phyloP scores from a whole-genome alignment of 2,113 vertebrate genomes.

The Oriolus oriolus region DNA sequence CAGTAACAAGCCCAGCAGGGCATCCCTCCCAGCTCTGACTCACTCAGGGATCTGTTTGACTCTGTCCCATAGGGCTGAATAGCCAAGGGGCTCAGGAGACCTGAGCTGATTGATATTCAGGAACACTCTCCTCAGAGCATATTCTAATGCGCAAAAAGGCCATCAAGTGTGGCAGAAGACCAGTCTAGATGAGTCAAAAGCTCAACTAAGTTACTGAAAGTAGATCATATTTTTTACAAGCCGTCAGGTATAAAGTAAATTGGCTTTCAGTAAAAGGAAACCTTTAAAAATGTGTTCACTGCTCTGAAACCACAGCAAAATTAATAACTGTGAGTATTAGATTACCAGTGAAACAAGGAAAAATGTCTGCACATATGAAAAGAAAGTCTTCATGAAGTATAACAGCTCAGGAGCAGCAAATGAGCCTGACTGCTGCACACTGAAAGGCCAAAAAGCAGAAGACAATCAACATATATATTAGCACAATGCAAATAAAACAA shows the following conservation, averaged over 20 bases:
- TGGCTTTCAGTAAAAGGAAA: conserved; percentile 14
- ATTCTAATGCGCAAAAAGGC: background rate
- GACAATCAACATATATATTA: background rate
- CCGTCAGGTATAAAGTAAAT: background rate
- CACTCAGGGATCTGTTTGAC: background rate
- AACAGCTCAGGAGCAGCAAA: background rate
- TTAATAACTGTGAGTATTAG: background rate
- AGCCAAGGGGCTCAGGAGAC: background rate
- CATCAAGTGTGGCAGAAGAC: conserved; percentile 3
- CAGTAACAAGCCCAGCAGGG: background rate
- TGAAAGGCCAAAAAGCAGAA: background rate
- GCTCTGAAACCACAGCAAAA: background rate
- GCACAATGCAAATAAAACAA: background rate
- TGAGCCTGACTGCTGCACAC: background rate
- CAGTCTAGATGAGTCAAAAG: background rate
- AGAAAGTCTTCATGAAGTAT: background rate
- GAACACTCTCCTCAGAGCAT: background rate
- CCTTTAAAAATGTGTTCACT: background rate
- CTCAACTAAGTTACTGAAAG: background rate
- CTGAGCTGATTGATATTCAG: background rate
- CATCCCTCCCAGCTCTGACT: background rate
- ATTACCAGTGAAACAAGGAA: background rate
- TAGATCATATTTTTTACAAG: background rate
- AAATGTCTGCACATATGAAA: background rate
- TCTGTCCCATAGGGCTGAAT: background rate